Evolutionary conservation across 1,140 invertebrate genomes (phyloP).

Genomic region (Oppia nitens): DNA sequence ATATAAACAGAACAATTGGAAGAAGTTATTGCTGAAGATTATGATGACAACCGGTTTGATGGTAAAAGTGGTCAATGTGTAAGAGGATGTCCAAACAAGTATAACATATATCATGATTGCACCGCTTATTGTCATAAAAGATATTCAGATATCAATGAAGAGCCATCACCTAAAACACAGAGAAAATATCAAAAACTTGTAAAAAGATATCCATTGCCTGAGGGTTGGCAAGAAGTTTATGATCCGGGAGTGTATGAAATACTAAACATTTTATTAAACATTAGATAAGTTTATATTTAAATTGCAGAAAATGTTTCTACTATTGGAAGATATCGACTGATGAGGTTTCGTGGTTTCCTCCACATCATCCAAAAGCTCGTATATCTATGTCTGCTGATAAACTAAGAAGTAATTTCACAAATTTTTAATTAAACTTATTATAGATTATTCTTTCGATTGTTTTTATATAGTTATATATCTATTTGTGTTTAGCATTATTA

Average conservation of each 20-base stretch:
- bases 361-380: constrained; percentile 67
- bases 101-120: constrained; percentile 87
- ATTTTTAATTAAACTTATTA: background rate
- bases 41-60: constrained; percentile 37
- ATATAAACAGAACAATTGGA: constrained; percentile 31
- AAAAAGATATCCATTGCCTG: constrained; percentile 73
- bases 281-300: constrained; percentile 15
- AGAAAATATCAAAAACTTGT: constrained; percentile 54
- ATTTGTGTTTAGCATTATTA: background rate
- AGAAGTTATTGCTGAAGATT: constrained; percentile 75
- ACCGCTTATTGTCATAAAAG: constrained; percentile 66
- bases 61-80: constrained; percentile 22
- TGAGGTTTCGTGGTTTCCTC: constrained; percentile 84
- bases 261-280: constrained; percentile 1
- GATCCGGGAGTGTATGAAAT: constrained; percentile 58
- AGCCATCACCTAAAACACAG: constrained; percentile 52
- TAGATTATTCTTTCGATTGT: no score
- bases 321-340: constrained; percentile 86
- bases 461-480: no score
- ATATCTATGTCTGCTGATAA: constrained; percentile 63
- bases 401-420: constrained; percentile 35
- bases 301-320: constrained; percentile 61
- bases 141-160: constrained; percentile 57
- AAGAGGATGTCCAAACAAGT: constrained; percentile 85
- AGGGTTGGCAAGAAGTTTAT: constrained; percentile 74